Percentiles rank a stretch among this genome's conserved stretches.
phyloP scores from a whole-genome alignment of 2,888 invertebrate genomes.

The Mesorhabditis belari region DNA sequence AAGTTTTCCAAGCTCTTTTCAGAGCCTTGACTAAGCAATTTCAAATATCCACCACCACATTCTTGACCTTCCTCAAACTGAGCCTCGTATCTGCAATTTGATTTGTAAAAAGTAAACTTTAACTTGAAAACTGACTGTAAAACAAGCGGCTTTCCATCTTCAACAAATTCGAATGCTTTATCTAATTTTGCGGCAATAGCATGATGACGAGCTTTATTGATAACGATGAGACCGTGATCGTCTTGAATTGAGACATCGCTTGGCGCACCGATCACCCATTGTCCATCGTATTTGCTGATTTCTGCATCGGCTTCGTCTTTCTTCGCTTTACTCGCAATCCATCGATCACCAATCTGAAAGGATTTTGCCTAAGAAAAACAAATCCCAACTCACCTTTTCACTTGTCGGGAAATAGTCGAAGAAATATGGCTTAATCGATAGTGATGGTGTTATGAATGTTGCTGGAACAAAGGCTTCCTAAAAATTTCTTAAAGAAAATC shows the following conservation, averaged over 20 bases:
- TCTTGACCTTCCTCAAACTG: conserved; percentile 88
- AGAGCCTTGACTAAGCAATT: conserved; percentile 73
- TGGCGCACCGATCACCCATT: conserved; percentile 70
- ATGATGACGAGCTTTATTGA: conserved; percentile 84
- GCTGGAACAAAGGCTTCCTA: not conserved
- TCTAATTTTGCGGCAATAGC: conserved; percentile 76
- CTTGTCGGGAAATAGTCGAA: not conserved
- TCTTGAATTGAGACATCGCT: conserved; percentile 71
- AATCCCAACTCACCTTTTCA: not conserved
- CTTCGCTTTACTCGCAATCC: conserved; percentile 82
- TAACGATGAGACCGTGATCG: conserved; percentile 80
- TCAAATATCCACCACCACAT: conserved; percentile 95
- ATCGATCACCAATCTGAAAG: conserved; percentile 66
- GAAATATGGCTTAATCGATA: not conserved
- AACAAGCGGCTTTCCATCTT: conserved; percentile 69
- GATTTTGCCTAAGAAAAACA: no score
- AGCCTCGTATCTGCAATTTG: conserved; percentile 58
- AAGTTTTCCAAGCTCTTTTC: conserved; percentile 52
- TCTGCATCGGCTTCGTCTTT: conserved; percentile 78
- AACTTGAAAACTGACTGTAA: conserved; percentile 71
- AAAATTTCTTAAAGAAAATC: no score
- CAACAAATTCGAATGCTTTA: conserved; percentile 74
- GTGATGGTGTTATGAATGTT: not conserved
- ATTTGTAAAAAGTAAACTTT: not conserved
- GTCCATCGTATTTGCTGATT: conserved; percentile 88